Base-by-base conservation (phyloP, 2,888 invertebrate genomes). In the Lamellibrachia satsuma region DNA sequence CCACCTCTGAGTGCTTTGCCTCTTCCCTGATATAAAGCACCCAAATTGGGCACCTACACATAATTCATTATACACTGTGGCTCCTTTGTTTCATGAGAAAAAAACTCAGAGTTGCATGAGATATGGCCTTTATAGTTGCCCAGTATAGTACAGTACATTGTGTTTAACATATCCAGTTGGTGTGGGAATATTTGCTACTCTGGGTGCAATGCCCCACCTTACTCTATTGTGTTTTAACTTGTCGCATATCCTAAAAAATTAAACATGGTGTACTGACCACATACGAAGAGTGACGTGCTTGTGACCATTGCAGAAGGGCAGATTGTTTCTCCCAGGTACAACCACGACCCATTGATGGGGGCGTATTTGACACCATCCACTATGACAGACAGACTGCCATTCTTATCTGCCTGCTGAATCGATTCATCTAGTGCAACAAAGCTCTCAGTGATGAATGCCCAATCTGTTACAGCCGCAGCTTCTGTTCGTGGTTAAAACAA, bases 341-440 rank as follows among this genome's bases (percentile, higher is more conserved):
- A 15, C 75, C 75, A 75, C 1, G 75, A 75, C 22, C n/a, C 22
- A 15, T 75, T 75, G 11, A 75, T 22, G 22, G 75, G 75, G 22
- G 75, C 75, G n/a, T 75, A 75, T 75, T 75, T 75, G 75, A 75
- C 22, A 75, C 22, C 75, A 75, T 75, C 75, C 75, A 75, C 75
- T n/a, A 75, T 75, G 75, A 75, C 75, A 75, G 22, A 75, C 75
- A 75, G n/a, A n/a, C 22, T 15, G 22, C 22, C 75, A 15, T 75
- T 75, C 22, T 75, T 4, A 75, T 75, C n/a, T 75, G 75, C 75
- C 75, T 75, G 75, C 75, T 22, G 75, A n/a, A 75, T 75, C 75
- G 22, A 22, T 75, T 15, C n/a, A 75, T 22, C 22, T n/a, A 75
- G 1, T 11, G 11, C 22, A 2, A 75, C 1, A 2, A 75, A 15